Base-by-base conservation (phyloP, 2,797 vertebrate genomes). In the Sebastes diploproa region DNA sequence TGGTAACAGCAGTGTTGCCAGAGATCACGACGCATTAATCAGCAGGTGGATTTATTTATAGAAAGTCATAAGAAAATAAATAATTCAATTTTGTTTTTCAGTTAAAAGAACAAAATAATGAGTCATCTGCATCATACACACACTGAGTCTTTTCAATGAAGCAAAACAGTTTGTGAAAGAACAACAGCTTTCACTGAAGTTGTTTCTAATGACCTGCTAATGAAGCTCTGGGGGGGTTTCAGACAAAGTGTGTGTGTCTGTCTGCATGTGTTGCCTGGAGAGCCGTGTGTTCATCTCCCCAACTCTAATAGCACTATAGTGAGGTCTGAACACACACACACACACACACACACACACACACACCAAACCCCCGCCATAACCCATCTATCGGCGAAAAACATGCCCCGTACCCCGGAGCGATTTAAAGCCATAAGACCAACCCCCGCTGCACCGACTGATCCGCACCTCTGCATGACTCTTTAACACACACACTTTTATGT, bases 201-300 rank as follows among this genome's bases (percentile, higher is more conserved):
- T 69, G 54, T 64, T 85, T 81, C 87, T 91, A 92, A 93, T 91
- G 91, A 92, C 85, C 60, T 29, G 75, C 84, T 92, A 92, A 94
- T 93, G 91, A 90, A 92, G 88, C 88, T 84, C 69, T 46, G 7
- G 84, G 86, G 78, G 86, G 82, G 85, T 71, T 6, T 86, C 80
- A 83, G 77, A 81, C 85, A 29, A 20, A 75, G 46, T 76, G 84
- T 71, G 54, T n/a, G 16, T 32, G 46, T 54, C 3, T 29, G 38
- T 50, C 14, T 54, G 65, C 9, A 6, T 55, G 69, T 50, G 73
- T 67, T 69, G 86, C 83, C 89, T 85, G 80, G 67, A 85, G 83
- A 89, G 81, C 63, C 34, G 4, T 72, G 81, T 89, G 82, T 86
- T 89, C 83, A 66, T 85, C 60, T 78, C 54, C 69, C 7, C 42